Base-by-base conservation (phyloP, 2,888 invertebrate genomes). In the Drosophila birchii region DNA sequence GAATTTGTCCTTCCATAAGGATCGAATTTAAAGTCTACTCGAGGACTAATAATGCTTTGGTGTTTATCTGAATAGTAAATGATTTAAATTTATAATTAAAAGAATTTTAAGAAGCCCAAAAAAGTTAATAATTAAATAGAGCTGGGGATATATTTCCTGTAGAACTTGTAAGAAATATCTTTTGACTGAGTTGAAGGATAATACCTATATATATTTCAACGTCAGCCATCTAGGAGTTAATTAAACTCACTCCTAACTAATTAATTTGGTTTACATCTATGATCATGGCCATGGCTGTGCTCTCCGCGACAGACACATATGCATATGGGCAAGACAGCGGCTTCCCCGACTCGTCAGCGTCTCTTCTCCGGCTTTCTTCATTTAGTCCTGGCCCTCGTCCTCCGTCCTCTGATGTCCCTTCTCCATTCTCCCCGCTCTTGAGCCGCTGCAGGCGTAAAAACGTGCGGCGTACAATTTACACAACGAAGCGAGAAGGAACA, bases 401-500 rank as follows among this genome's bases (percentile, higher is more conserved):
- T 53, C 9, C 34, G 45, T 26, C 11, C 49, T 44, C 16, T 16
- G 14, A 23, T 44, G 12, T 14, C 14, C 53, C 36, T 62, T 71
- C 74, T 71, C 70, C 71, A 69, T 62, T 73, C 59, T 68, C 54
- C 64, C 8, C 32, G 5, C 23, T 14, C 60, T 29, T 49, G 26
- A 63, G 49, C 54, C 57, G 79, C 86, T 86, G 89, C 87, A 86
- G 86, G 86, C 85, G 77, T 85, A 87, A 78, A 89, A 87, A 89
- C 84, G 86, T 86, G 87, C 78, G 89, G 79, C 87, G 81, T 81
- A 87, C 88, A 87, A 87, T 89, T 89, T 86, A 83, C 86, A 72
- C 69, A 75, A 62, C 57, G 67, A 43, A 51, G 51, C 38, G 67
- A 68, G 53, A 8, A 49, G 38, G 53, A 67, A 69, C 59, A 78